phyloP scores from a whole-genome alignment of 2,113 vertebrate genomes.

The Genyomyrus donnyi region DNA sequence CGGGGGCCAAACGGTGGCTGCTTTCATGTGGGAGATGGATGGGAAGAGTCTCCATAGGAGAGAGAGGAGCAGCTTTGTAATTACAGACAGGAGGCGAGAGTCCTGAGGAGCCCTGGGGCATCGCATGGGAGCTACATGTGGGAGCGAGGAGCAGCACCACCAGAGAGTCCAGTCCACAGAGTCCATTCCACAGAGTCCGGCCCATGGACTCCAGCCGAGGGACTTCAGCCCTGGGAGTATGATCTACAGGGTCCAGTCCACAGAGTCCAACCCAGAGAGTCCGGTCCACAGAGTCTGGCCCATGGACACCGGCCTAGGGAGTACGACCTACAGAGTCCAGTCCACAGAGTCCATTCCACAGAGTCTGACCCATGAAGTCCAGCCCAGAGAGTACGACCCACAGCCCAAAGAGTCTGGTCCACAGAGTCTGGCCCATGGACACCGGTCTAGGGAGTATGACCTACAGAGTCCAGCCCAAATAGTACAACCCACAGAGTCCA shows the following conservation, averaged over 20 bases:
- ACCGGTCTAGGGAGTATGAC: background rate
- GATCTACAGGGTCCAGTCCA: no score
- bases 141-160: background rate
- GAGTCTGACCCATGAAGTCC: background rate
- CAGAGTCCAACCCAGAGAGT: background rate
- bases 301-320: background rate
- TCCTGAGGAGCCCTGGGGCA: background rate
- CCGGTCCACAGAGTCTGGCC: background rate
- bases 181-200: no score
- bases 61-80: background rate
- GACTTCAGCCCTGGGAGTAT: no score
- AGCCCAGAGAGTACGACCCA: background rate
- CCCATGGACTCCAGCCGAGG: no score
- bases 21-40: background rate
- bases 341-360: background rate
- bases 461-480: background rate
- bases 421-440: background rate
- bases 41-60: background rate
- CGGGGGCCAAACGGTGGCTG: background rate
- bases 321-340: no score
- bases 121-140: background rate
- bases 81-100: background rate
- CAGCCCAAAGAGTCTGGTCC: background rate
- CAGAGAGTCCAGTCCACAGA: no score
- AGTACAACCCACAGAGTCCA: background rate